Evolutionary conservation across 2,888 invertebrate genomes (phyloP), one percentile per base, ranked within the genome.

Genomic region (Erebia aethiops): DNA sequence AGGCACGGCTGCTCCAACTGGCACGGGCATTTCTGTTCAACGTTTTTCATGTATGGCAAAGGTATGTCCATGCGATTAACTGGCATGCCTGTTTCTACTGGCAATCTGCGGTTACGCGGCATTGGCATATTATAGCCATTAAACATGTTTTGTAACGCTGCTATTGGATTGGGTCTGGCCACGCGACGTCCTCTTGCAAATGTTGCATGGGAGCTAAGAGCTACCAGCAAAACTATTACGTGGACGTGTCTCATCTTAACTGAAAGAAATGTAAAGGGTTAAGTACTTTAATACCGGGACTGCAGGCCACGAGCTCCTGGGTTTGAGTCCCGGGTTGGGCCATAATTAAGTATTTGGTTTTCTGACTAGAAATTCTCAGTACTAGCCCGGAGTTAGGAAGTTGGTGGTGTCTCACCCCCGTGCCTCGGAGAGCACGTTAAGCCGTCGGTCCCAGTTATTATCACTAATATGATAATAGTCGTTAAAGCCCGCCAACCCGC

Each of bases 111-210:
- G 26, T 60, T 75, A 74, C 18, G 72, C 66, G 16, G 70, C 64
- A 76, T 64, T 70, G 81, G 76, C 58, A 82, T 60, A 0, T 79
- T 76, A 16, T 80, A 82, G 5, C 70, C 76, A 9, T 82, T 79
- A 5, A 86, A 57, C 1, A 85, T 79, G 2, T 80, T 81, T 77
- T 83, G 81, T 11, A 87, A 62, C 2, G 75, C 73, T 4, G 75
- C 67, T 64, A 76, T 74, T 14, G 77, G 69, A 65, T 76, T 77
- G 9, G 65, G 70, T 16, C 63, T 64, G 11, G 21, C n/a, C 58
- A 62, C 63, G 3, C 73, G 69, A n/a, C 70, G 72, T 26, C 72
- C 63, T 69, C 72, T 76, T 49, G 77, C 71, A 11, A 66, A 67
- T 11, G 56, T 67, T 16, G 54, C 46, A 60, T 72, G 72, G 46